Evolutionary conservation across 2,797 vertebrate species (phyloP).

Genomic region (Premnoplex brunnescens): DNA sequence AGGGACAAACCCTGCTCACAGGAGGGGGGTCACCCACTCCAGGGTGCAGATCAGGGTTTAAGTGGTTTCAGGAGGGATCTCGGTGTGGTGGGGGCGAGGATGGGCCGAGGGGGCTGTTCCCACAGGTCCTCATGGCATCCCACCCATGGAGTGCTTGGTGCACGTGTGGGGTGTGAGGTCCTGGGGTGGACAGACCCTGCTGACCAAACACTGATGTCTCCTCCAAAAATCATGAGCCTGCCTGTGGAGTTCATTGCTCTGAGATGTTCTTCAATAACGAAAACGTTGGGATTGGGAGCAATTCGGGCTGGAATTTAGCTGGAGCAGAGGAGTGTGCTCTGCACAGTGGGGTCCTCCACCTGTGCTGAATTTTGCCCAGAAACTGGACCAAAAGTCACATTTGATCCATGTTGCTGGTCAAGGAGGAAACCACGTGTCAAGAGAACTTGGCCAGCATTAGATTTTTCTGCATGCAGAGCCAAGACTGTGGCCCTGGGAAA

Average conservation of each 20-base stretch:
- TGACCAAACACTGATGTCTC: background rate
- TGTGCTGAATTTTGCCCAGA: background rate
- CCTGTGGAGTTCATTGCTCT: background rate
- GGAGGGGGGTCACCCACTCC: background rate
- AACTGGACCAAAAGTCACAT: background rate
- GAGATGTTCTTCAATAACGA: too few species aligned
- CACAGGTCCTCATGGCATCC: background rate
- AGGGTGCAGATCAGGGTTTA: background rate
- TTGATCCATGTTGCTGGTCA: background rate
- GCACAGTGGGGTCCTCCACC: fast-evolving
- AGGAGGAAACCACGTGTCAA: background rate
- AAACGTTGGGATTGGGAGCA: background rate
- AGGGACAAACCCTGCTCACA: background rate
- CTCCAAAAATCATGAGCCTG: fast-evolving
- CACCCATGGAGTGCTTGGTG: background rate
- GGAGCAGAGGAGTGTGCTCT: background rate
- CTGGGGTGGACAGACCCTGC: background rate
- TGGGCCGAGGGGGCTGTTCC: background rate
- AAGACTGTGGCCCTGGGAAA: fast-evolving
- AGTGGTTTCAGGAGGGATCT: background rate
- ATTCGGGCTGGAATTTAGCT: fast-evolving
- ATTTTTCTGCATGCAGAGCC: background rate
- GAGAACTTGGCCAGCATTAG: background rate
- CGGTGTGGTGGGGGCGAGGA: background rate
- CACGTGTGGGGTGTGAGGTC: background rate